Percentiles rank a stretch among this genome's conserved stretches.
phyloP scores from a whole-genome alignment of 1,140 invertebrate genomes.

The Meloidogyne hapla region DNA sequence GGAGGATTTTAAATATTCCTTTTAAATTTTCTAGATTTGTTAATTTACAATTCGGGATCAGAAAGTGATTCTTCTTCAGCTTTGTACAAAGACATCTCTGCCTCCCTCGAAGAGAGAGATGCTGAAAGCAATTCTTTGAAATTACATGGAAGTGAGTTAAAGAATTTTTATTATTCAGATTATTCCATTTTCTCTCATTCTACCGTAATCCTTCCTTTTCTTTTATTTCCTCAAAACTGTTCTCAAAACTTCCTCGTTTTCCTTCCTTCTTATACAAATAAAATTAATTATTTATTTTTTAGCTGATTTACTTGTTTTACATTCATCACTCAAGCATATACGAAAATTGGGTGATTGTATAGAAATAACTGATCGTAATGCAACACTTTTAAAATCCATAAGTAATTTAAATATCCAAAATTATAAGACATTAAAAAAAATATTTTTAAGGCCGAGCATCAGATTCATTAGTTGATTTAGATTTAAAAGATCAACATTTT shows the following conservation, averaged over 20 bases:
- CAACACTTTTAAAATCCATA: not conserved
- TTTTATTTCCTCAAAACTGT: too few relatives aligned
- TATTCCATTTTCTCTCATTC: too few relatives aligned
- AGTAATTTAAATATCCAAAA: not conserved
- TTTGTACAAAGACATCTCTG: not conserved
- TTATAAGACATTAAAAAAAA: not conserved
- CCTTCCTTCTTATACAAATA: too few relatives aligned
- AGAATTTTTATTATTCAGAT: too few relatives aligned
- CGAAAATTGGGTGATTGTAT: not conserved
- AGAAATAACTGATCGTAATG: not conserved
- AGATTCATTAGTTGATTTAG: not conserved
- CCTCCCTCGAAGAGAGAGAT: not conserved
- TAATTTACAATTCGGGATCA: not conserved
- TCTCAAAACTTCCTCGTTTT: too few relatives aligned
- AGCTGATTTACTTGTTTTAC: not conserved
- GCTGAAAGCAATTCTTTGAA: not conserved
- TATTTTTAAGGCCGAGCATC: not conserved
- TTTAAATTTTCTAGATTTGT: too few relatives aligned
- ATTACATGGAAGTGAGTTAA: not conserved
- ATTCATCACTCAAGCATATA: not conserved
- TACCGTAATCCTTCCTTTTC: too few relatives aligned
- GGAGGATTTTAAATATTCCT: too few relatives aligned
- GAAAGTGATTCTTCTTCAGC: not conserved
- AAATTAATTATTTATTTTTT: not conserved
- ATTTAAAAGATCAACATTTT: constrained; percentile 4